phyloP scores from a whole-genome alignment of 1,140 invertebrate genomes.

The Lordiphosa stackelbergi region DNA sequence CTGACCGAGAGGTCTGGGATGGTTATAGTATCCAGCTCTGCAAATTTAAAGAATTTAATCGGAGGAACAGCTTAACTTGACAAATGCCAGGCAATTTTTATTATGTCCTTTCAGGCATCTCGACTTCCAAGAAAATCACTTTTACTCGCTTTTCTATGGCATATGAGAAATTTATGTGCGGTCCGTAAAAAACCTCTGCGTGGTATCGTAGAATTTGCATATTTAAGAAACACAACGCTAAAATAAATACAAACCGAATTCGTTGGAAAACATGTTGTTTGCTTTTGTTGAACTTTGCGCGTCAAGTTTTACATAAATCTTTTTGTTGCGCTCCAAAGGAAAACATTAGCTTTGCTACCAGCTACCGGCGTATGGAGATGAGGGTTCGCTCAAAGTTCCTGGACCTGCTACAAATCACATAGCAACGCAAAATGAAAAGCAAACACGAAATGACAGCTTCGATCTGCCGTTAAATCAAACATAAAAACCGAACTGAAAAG shows the following conservation, averaged over 20 bases:
- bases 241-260: constrained; percentile 40
- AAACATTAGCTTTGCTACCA: constrained; percentile 32
- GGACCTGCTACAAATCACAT: constrained; percentile 26
- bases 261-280: constrained; percentile 20
- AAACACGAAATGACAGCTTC: constrained; percentile 34
- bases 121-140: constrained; percentile 8
- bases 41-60: no score
- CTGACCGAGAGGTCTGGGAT: not conserved
- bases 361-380: constrained; percentile 1
- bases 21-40: no score
- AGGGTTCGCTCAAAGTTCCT: constrained; percentile 1
- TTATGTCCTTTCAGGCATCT: constrained; percentile 14
- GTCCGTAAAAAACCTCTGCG: constrained; percentile 34
- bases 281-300: constrained; percentile 41
- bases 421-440: constrained; percentile 55
- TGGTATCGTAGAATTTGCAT: constrained; percentile 36
- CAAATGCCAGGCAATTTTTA: constrained; percentile 28
- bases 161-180: constrained; percentile 28
- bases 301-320: constrained; percentile 60
- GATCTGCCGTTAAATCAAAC: constrained; percentile 55
- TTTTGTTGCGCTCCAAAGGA: constrained; percentile 23
- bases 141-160: constrained; percentile 12
- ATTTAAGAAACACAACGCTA: constrained; percentile 27
- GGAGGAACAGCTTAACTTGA: constrained; percentile 1
- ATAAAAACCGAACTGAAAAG: constrained; percentile 47